These are phyloP conservation scores for Apotomis betuletana DNA, from an alignment of 2,888 invertebrate species.

Conservation along the genomic window DNA sequence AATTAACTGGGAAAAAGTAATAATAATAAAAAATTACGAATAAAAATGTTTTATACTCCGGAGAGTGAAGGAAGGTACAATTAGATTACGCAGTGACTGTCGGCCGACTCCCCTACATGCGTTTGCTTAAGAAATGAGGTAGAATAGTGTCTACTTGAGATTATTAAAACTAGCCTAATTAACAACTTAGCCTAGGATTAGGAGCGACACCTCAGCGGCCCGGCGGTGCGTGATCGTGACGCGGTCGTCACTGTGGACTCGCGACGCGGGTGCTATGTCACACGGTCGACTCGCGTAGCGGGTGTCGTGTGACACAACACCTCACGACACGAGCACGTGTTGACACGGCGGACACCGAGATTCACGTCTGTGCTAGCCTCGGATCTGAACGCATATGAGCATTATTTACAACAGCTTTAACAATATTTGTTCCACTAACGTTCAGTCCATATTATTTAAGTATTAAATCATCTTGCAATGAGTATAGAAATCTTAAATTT, in stretches of 20 bases:
- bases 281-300: background rate
- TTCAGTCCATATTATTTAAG: constrained; percentile 41
- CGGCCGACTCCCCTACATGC: constrained; percentile 68
- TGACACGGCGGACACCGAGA: constrained; percentile 22
- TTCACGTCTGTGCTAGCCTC: constrained; percentile 38
- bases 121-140: constrained; percentile 69
- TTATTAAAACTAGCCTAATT: constrained; percentile 77
- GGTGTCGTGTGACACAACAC: background rate
- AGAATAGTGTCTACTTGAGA: constrained; percentile 70
- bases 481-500: constrained; percentile 51
- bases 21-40: constrained; percentile 73
- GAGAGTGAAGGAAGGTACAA: constrained; percentile 81
- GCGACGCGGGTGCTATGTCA: background rate
- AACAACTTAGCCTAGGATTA: constrained; percentile 72
- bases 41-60: constrained; percentile 80
- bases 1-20: constrained; percentile 79
- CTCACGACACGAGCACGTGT: background rate
- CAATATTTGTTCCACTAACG: constrained; percentile 43
- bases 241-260: background rate
- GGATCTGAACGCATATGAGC: constrained; percentile 43
- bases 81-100: constrained; percentile 74
- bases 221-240: constrained; percentile 37
- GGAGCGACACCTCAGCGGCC: constrained; percentile 66
- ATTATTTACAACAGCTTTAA: constrained; percentile 43
- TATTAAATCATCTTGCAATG: constrained; percentile 46